Evolutionary conservation across 2,888 invertebrate species (phyloP).

Genomic region (Pachycephus smyrnensis): DNA sequence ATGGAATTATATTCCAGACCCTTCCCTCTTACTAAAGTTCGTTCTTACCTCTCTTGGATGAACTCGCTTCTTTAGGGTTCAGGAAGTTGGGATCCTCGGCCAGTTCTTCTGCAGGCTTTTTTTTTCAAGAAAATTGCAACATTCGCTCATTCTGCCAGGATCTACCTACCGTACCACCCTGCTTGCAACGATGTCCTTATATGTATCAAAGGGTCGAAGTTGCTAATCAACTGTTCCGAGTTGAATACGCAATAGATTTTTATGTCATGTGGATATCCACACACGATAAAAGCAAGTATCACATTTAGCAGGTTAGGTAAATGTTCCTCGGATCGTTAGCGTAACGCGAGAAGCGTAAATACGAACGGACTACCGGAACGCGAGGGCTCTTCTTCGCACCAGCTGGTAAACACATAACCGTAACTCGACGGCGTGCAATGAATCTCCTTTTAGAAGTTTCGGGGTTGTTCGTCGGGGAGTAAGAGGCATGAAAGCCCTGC

Average conservation of each 20-base stretch:
- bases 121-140: background rate
- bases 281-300: background rate
- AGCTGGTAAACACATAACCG: slow-evolving; percentile 35
- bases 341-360: slow-evolving; percentile 5
- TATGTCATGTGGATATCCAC: background rate
- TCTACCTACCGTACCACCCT: background rate
- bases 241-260: background rate
- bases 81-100: background rate
- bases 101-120: background rate
- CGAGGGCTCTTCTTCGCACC: slow-evolving; percentile 20
- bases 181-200: background rate
- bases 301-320: background rate
- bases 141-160: background rate
- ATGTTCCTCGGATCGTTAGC: background rate
- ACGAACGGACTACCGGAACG: slow-evolving; percentile 10
- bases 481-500: slow-evolving; percentile 25
- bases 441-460: slow-evolving; percentile 26
- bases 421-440: slow-evolving; percentile 31
- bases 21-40: background rate
- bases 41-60: background rate
- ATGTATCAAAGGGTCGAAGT: background rate
- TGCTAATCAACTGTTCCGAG: background rate
- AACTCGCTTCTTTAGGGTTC: background rate
- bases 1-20: slow-evolving; percentile 27
- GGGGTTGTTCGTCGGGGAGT: slow-evolving; percentile 27